phyloP scores from a whole-genome alignment of 2,888 invertebrate genomes.

The Rhagonycha lutea region DNA sequence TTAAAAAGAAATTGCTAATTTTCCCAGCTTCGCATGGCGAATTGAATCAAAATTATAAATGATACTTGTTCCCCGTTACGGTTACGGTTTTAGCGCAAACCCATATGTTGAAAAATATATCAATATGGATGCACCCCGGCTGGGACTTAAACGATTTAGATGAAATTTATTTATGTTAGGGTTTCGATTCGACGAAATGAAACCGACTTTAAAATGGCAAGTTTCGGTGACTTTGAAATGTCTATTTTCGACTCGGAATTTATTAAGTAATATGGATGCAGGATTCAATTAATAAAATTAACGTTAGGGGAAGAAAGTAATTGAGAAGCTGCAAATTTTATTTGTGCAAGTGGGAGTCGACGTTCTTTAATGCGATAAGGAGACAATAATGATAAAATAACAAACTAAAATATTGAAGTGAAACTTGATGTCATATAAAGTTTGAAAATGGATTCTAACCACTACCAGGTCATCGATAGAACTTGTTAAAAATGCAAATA shows the following conservation, averaged over 20 bases:
- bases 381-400: neutral
- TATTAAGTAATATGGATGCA: neutral
- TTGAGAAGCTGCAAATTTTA: too few relatives aligned
- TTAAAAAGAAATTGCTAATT: neutral
- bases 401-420: neutral
- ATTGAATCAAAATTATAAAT: neutral
- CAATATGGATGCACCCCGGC: neutral
- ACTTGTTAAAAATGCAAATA: conserved; percentile 26
- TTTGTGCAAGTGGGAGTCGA: too few relatives aligned
- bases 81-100: neutral
- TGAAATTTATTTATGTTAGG: neutral
- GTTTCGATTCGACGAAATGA: neutral
- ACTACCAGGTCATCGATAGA: conserved; percentile 14
- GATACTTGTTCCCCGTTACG: neutral
- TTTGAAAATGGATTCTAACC: conserved; percentile 19
- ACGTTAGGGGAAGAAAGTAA: too few relatives aligned
- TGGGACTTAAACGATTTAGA: neutral
- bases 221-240: neutral
- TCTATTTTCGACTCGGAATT: neutral
- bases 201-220: neutral
- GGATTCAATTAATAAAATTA: too few relatives aligned
- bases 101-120: neutral
- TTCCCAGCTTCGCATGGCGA: neutral
- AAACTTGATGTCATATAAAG: conserved; percentile 3
- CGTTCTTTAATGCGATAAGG: neutral